These are phyloP conservation scores for Protobothrops mucrosquamatus DNA, from an alignment of 2,113 vertebrate species.

Conservation along the genomic window DNA sequence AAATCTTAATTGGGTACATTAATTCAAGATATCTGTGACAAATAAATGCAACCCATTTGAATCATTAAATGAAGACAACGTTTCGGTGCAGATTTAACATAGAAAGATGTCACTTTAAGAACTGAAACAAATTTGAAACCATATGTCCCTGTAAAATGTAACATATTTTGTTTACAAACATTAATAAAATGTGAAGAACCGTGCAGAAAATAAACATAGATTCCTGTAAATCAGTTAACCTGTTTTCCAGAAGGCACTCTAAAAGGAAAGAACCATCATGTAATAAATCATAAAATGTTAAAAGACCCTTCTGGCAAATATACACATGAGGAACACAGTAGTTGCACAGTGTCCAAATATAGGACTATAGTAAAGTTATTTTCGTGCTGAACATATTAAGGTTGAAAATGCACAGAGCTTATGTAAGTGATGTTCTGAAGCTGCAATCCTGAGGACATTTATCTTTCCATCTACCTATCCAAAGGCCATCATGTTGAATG, in stretches of 20 bases:
- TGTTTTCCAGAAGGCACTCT: conserved; percentile 29
- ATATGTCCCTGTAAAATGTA: conserved; percentile 53
- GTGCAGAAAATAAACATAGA: conserved; percentile 55
- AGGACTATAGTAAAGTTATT: background rate
- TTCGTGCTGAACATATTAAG: background rate
- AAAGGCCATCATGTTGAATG: background rate
- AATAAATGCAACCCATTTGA: conserved; percentile 40
- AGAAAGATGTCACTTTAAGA: conserved; percentile 55
- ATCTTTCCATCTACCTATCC: background rate
- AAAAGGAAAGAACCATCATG: background rate
- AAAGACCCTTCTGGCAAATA: background rate
- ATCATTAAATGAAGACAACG: conserved; percentile 23
- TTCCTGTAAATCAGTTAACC: conserved; percentile 46
- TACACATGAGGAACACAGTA: background rate
- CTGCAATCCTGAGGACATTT: background rate
- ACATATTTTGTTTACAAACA: conserved; percentile 68
- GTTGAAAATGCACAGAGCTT: background rate
- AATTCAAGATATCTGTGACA: conserved; percentile 41
- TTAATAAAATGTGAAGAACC: conserved; percentile 50
- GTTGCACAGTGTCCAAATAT: background rate
- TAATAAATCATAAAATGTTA: conserved; percentile 10
- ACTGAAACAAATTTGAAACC: conserved; percentile 55
- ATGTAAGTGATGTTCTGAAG: background rate
- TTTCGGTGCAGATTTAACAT: conserved; percentile 37
- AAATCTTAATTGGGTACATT: conserved; percentile 34